Conservation (phyloP, 2,113 vertebrate species). For the Aleadryas rufinucha region DNA sequence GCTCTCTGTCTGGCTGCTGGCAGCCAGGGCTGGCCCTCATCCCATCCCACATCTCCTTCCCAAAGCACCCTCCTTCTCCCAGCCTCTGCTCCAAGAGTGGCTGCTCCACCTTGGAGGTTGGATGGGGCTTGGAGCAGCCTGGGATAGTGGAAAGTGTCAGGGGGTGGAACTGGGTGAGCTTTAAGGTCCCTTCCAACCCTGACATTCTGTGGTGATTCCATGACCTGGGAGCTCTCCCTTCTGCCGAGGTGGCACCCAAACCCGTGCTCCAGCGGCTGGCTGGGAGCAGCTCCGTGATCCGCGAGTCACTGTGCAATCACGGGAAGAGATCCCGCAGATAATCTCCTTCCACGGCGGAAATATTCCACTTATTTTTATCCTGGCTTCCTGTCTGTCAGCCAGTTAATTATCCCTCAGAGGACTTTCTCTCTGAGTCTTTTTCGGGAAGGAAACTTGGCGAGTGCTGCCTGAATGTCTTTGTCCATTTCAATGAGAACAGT, state of each 20-base stretch:
- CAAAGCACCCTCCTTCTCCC: background rate
- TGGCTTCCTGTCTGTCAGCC: background rate
- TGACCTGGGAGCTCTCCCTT: background rate
- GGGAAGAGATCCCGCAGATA: background rate
- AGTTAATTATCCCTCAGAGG: slow-evolving; percentile 22
- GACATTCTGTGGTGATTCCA: background rate
- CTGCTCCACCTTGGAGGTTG: background rate
- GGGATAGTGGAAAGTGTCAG: background rate
- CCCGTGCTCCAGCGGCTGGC: background rate
- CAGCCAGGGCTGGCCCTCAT: background rate
- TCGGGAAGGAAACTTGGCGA: background rate
- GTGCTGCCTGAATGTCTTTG: background rate
- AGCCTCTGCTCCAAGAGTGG: background rate
- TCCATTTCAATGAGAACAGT: slow-evolving; percentile 5
- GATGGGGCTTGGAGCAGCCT: too few species aligned
- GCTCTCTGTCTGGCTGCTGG: background rate
- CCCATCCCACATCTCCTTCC: background rate
- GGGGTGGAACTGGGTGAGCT: background rate
- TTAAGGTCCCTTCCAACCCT: background rate
- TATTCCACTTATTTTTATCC: slow-evolving; percentile 42
- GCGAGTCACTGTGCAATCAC: background rate
- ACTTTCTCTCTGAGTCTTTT: background rate
- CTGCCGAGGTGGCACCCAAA: background rate
- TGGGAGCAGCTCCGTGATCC: background rate
- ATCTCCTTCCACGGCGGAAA: background rate